Evolutionary conservation across 2,797 vertebrate species (phyloP).

Genomic region (Hozukius guyotensis): DNA sequence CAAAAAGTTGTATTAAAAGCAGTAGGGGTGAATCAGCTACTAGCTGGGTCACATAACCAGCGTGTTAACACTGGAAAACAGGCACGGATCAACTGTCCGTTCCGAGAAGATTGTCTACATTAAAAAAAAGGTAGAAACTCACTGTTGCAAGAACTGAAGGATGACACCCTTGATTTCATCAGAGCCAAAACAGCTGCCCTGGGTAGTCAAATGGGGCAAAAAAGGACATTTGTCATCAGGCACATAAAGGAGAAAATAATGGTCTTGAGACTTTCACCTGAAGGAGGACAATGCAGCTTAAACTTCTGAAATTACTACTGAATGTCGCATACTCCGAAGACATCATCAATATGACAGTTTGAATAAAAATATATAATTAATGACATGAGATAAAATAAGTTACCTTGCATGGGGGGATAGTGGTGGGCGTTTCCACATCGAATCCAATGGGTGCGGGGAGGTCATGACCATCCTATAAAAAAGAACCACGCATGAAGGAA

Average conservation of each 20-base stretch:
- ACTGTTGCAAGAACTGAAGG: conserved; percentile 91
- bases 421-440: conserved; percentile 88
- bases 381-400: neutral
- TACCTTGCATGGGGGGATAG: conserved; percentile 88
- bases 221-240: neutral
- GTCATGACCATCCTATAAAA: conserved; percentile 87
- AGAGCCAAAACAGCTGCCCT: conserved; percentile 91
- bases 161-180: conserved; percentile 89
- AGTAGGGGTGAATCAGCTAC: neutral
- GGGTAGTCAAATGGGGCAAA: conserved; percentile 18
- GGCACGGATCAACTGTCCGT: neutral
- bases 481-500: conserved; percentile 5
- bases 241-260: neutral
- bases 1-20: neutral
- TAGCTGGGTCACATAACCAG: neutral
- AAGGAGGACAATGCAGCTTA: neutral
- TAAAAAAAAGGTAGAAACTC: conserved; percentile 66
- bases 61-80: neutral
- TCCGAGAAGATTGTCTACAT: neutral
- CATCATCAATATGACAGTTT: neutral
- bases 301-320: neutral
- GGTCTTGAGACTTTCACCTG: neutral
- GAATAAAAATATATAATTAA: neutral
- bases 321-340: neutral
- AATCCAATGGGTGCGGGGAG: conserved; percentile 91